A percentile compares a stretch with the other conserved stretches of the same genome.
Conservation (phyloP, 2,888 invertebrate genomes). For the Drosophila kanekoi region DNA sequence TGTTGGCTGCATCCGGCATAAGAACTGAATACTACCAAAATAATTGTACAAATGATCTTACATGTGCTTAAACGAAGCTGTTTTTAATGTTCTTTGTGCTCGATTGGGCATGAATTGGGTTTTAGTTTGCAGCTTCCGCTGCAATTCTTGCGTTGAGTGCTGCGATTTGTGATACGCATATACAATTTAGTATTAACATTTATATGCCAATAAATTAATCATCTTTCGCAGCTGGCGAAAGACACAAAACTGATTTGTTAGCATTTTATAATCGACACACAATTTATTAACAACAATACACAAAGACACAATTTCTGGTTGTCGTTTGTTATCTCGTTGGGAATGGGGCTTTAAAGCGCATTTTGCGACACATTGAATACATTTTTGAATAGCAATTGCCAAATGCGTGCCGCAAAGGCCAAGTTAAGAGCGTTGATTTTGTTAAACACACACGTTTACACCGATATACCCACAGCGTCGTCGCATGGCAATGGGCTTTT, state of each 20-base stretch:
- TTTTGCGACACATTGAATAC: conserved; percentile 64
- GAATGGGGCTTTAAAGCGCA: conserved; percentile 47
- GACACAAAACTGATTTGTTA: conserved; percentile 26
- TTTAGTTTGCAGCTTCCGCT: conserved; percentile 32
- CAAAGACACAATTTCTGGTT: conserved; percentile 7
- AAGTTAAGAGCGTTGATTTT: conserved; percentile 40
- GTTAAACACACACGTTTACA: conserved; percentile 54
- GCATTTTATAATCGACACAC: conserved; percentile 32
- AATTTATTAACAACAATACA: conserved; percentile 49
- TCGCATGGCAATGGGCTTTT: conserved; percentile 47
- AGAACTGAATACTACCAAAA: conserved; percentile 18
- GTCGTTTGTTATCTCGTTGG: conserved; percentile 34
- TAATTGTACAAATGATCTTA: conserved; percentile 17
- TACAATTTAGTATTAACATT: conserved; percentile 1
- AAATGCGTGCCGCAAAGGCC: conserved; percentile 69
- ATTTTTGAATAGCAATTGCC: conserved; percentile 61
- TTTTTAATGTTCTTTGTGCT: conserved; percentile 4
- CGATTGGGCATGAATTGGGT: conserved; percentile 27
- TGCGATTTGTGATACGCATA: background rate
- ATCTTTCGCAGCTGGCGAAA: background rate
- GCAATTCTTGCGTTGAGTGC: background rate
- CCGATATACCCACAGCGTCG: conserved; percentile 38
- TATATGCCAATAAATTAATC: background rate
- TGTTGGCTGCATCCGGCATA: conserved; percentile 47
- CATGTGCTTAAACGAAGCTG: conserved; percentile 10